Evolutionary conservation across 1,140 invertebrate genomes (phyloP), one percentile per base, ranked within the genome.

Genomic region (Trypoxylus dichotomus): DNA sequence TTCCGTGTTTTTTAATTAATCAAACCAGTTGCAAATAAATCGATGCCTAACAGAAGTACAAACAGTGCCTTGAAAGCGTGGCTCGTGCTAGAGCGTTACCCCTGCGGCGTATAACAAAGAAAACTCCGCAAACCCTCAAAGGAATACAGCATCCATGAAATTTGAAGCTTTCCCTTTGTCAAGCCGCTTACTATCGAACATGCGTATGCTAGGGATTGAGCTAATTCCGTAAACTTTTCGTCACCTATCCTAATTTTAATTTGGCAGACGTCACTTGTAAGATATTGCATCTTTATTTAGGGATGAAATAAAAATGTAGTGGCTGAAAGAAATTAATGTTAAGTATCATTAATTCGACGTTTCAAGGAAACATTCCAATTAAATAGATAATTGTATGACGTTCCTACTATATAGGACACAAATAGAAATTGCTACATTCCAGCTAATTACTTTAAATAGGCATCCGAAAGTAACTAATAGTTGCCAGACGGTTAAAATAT

Each of bases 71-170:
- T 13, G 21, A 74, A 37, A 74, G 41, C n/a, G 29, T 41, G 72
- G 72, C 72, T 74, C 72, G 72, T 74, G 72, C 72, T 74, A 13
- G 7, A 15, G 1, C 24, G 29, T 10, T 43, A 41, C 27, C 72
- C 72, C 72, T 24, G 32, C 41, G 32, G 72, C 13, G n/a, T 29
- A 43, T 10, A 74, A 74, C 37, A 74, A 74, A 74, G 15, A 24
- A 19, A 74, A 11, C 29, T 3, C 19, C 41, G 37, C 15, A 19
- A n/a, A 43, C 72, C 72, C 72, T 37, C 72, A 1, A 21, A 74
- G 72, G 72, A 74, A 74, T 41, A 43, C 72, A 43, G 41, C 41
- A 37, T 29, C 72, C 72, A 32, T 43, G 72, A 74, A 74, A 74
- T 43, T 74, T 43, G 72, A 74, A 74, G 72, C 72, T 42, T 21